These are phyloP conservation scores for Drosophila vallismaia DNA, from an alignment of 2,888 invertebrate species.

Conservation along the genomic window DNA sequence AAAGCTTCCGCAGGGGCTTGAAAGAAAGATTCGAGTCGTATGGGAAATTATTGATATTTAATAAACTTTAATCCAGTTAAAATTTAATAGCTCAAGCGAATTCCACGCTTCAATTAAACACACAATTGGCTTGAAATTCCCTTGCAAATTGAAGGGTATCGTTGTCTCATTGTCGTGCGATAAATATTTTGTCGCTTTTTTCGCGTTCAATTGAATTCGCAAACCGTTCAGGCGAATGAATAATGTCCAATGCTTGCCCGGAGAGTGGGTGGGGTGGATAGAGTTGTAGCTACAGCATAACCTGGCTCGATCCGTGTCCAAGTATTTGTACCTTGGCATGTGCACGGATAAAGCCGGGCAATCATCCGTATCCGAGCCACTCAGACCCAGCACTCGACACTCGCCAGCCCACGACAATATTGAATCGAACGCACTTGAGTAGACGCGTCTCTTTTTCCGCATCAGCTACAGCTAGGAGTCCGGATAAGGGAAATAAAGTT, in stretches of 20 bases:
- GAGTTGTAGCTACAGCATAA: constrained; percentile 45
- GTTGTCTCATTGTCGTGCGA: constrained; percentile 11
- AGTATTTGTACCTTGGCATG: no score
- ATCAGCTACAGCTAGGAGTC: constrained; percentile 18
- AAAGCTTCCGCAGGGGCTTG: constrained; percentile 16
- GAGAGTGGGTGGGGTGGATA: constrained; percentile 24
- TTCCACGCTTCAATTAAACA: neutral
- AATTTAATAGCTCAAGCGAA: neutral
- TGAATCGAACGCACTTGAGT: constrained; percentile 56
- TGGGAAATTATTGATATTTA: neutral
- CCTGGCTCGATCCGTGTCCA: constrained; percentile 9
- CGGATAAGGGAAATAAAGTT: constrained; percentile 3
- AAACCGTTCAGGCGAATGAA: constrained; percentile 58
- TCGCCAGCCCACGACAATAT: constrained; percentile 59
- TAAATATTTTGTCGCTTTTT: constrained; percentile 42
- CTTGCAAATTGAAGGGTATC: constrained; percentile 38
- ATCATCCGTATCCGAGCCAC: constrained; percentile 49
- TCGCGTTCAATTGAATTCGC: constrained; percentile 61
- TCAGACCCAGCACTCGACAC: constrained; percentile 35
- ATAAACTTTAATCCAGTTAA: constrained; percentile 1
- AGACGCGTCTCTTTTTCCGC: constrained; percentile 44
- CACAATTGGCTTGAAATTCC: constrained; percentile 19
- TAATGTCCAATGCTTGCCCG: constrained; percentile 54
- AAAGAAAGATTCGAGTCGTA: neutral
- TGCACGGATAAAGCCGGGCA: constrained; percentile 52